Evolutionary conservation across 2,113 vertebrate species (phyloP), one percentile per base, ranked within the genome.

Genomic region (Leptodactylus fuscus): DNA sequence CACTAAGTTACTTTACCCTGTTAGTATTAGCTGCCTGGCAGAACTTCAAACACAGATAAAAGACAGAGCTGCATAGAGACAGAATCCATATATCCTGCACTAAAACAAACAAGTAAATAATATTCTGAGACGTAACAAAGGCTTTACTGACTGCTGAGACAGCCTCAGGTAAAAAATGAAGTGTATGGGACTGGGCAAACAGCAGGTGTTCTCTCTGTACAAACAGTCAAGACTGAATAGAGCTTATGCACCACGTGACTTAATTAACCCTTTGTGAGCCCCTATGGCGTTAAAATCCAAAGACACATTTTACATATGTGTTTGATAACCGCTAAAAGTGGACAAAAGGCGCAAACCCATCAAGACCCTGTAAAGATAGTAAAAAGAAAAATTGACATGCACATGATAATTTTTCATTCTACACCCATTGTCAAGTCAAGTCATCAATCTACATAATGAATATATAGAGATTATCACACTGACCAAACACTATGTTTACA

Each of bases 151-250:
- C 55, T 65, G 34, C 79, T 10, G 58, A 46, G 8, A 51, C 49
- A 32, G 36, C 13, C 53, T n/a, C 71, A 83, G 82, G 82, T 83
- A 60, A 83, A 83, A 32, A 60, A 46, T 74, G 36, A 11, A 62
- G 24, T 55, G 32, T n/a, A 75, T 32, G 70, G 36, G 48, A 24
- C 36, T 60, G 81, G 38, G 24, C 82, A 76, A 75, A 60, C 70
- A 75, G 82, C 82, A 83, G 82, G 82, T 83, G 70, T 46, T 62
- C 53, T 62, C 29, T 34, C 81, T 82, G 70, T 83, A 36, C 70
- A 83, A 83, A 75, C 41, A 83, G 53, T 44, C 36, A 60, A 41
- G 53, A 29, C 53, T 41, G 34, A 60, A 44, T 60, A 67, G n/a
- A 12, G 27, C 78, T 51, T 53, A n/a, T 13, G 74, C 32, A 32